These are phyloP conservation scores for Falco rusticolus DNA, from an alignment of 2,797 vertebrate species.

Conservation along the genomic window DNA sequence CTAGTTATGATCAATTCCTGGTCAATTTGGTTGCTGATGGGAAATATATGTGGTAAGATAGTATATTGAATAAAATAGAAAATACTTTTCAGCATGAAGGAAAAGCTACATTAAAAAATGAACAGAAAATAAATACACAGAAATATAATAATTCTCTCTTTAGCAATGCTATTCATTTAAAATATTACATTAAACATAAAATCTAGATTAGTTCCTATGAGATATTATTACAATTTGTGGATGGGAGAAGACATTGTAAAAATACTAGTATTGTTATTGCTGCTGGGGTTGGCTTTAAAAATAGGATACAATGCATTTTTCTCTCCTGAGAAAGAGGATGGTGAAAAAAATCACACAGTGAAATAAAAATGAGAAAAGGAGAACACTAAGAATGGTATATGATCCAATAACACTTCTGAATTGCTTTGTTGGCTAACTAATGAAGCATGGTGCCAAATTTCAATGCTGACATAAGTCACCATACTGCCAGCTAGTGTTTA, in stretches of 20 bases:
- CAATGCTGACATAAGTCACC: constrained; percentile 44
- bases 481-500: not conserved
- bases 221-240: not conserved
- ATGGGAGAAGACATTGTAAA: not conserved
- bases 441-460: constrained; percentile 59
- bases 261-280: not conserved
- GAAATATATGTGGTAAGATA: not conserved
- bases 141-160: not conserved
- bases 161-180: not conserved
- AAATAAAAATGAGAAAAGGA: constrained; percentile 55
- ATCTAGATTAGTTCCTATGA: not conserved
- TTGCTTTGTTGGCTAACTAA: constrained; percentile 66
- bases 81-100: not conserved
- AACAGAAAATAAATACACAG: not conserved
- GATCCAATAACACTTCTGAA: constrained; percentile 44
- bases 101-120: not conserved
- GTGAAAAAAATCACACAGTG: not conserved
- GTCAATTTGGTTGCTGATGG: not conserved
- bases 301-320: constrained; percentile 10
- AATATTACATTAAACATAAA: not conserved
- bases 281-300: constrained; percentile 8
- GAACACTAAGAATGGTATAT: constrained; percentile 29
- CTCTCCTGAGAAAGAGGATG: constrained; percentile 38
- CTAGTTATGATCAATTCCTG: not conserved
- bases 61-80: not conserved